Percentiles rank a stretch among this genome's conserved stretches.
phyloP scores from a whole-genome alignment of 2,888 invertebrate species.

The Galerucella pusilla region DNA sequence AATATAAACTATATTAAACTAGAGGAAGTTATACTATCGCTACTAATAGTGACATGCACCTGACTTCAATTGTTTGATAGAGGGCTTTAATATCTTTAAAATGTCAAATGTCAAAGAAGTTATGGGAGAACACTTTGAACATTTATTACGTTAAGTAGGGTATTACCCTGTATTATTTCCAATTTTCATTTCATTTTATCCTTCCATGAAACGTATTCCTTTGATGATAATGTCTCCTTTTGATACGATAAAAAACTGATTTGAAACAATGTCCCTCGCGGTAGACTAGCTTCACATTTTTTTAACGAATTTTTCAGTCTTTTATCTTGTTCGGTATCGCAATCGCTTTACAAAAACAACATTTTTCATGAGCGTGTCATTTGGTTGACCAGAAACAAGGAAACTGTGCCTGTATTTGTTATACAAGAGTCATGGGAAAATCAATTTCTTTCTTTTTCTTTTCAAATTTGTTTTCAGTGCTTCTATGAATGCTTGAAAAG shows the following conservation, averaged over 20 bases:
- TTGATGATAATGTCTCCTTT: background rate
- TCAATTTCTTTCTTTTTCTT: too few species aligned
- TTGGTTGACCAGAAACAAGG: conserved; percentile 21
- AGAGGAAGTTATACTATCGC: too few species aligned
- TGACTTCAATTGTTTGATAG: too few species aligned
- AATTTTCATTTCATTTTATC: background rate
- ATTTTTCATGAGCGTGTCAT: conserved; percentile 21
- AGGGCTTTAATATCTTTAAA: too few species aligned
- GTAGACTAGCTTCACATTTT: background rate
- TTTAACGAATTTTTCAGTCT: background rate
- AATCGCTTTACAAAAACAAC: conserved; percentile 3
- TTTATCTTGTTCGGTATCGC: background rate
- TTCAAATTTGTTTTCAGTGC: too few species aligned
- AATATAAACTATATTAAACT: too few species aligned
- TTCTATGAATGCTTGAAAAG: too few species aligned
- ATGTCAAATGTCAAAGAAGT: too few species aligned
- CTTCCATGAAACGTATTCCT: background rate
- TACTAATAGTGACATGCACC: too few species aligned
- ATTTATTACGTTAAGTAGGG: too few species aligned
- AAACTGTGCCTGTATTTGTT: background rate
- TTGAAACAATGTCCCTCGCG: background rate
- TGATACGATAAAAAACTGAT: background rate
- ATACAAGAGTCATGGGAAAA: background rate
- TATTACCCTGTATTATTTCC: too few species aligned
- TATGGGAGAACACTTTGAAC: too few species aligned